Base-by-base conservation (phyloP, 2,888 invertebrate species). In the Synergus umbraculus region DNA sequence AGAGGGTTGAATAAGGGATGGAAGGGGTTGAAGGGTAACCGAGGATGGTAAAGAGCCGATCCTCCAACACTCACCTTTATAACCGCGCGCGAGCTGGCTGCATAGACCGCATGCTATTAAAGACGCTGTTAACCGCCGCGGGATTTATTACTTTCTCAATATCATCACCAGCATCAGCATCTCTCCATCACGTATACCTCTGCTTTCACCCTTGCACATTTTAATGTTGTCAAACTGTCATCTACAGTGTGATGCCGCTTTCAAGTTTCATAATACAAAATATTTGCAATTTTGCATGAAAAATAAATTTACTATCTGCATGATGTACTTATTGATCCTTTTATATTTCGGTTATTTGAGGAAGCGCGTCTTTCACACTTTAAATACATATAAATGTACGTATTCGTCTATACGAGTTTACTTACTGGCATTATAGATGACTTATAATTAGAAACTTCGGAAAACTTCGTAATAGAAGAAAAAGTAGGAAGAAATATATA, bases 111-210 rank as follows among this genome's bases (percentile, higher is more conserved):
- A 41, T 4, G 29, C 69, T 46, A 69, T 69, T 69, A 69, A 69
- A 15, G 29, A 69, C 44, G 44, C 66, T 18, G n/a, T 43, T 29
- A 22, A 44, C 64, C 76, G 5, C 64, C 76, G 5, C 18, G 49
- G 29, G 41, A 77, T 77, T 77, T 54, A 77, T 77, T 77, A 66
- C 77, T 66, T 65, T 65, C 66, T 66, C 60, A 66, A 77, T 64
- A 77, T 54, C 43, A 8, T 12, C 66, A 37, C 10, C 49, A 37
- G 5, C 37, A 37, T n/a, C 49, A 37, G 5, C 37, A 37, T 37
- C 37, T 37, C 37, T 29, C 29, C 49, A 22, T 22, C 22, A 2
- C 22, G 46, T 46, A 29, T 46, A 29, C 29, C 29, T 29, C 29
- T 29, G 29, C 15, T 44, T 43, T n/a, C 44, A 12, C 22, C 46